These are phyloP conservation scores for Benitochromis conjunctus DNA, from an alignment of 2,113 vertebrate genomes.

Conservation along the genomic window DNA sequence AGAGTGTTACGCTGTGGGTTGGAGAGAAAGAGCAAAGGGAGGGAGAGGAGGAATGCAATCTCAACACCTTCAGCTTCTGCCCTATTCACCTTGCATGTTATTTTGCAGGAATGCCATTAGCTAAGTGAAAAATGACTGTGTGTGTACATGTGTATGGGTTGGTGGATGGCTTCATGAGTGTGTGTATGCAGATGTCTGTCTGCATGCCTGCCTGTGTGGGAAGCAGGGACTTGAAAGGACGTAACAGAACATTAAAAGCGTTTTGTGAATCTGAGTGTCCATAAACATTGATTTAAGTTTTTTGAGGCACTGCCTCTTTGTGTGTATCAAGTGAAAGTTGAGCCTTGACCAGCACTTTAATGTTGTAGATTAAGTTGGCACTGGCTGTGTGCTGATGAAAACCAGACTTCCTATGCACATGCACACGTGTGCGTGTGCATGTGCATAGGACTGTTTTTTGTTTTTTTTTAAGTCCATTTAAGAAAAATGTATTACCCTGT, in stretches of 20 bases:
- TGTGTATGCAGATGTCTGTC: conserved; percentile 3
- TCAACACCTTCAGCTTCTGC: conserved; percentile 52
- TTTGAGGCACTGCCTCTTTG: background rate
- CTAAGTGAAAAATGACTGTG: conserved; percentile 22
- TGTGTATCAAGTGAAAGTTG: conserved; percentile 3
- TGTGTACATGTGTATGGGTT: background rate
- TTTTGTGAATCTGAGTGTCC: conserved; percentile 12
- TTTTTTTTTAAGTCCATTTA: background rate
- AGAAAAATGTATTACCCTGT: background rate
- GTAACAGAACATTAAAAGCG: background rate
- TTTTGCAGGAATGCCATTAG: conserved; percentile 44
- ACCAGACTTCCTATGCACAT: conserved; percentile 40
- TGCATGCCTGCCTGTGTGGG: background rate
- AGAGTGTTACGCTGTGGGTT: conserved; percentile 14
- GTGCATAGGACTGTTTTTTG: background rate
- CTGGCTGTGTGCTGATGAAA: conserved; percentile 52
- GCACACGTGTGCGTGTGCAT: background rate
- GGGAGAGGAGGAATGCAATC: conserved; percentile 11
- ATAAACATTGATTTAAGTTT: background rate
- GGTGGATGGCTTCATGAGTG: background rate
- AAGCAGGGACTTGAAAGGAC: background rate
- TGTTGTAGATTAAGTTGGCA: conserved; percentile 46
- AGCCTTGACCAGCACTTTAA: conserved; percentile 39
- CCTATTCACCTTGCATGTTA: conserved; percentile 48
- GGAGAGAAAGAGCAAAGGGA: background rate